Evolutionary conservation across 1,140 invertebrate species (phyloP), one percentile per base, ranked within the genome.

Genomic region (Drosophila sulfurigaster): DNA sequence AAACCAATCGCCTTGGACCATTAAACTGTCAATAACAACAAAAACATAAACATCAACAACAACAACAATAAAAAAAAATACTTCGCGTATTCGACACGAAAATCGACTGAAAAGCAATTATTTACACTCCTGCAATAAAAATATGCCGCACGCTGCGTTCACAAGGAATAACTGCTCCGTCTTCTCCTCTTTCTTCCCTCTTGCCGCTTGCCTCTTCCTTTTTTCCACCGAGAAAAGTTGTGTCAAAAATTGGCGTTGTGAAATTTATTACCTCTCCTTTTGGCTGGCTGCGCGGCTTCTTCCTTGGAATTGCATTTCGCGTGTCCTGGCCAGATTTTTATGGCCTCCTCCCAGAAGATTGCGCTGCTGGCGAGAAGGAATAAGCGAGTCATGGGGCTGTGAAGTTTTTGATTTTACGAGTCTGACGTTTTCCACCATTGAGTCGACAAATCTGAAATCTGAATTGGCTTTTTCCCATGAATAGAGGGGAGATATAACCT

Each of bases 31-130:
- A 72, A 52, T 62, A 69, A 78, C 51, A 81, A 35, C 66, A 60
- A 30, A 20, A 11, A 64, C 0, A 66, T 45, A n/a, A n/a, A n/a
- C n/a, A n/a, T n/a, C 13, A 73, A 56, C 48, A 79, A 75, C 60
- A 51, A 35, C 45, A 35, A 46, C 15, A 7, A 69, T 56, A 70
- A 63, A 2, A 32, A 38, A 59, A 72, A 65, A 60, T 60, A 77
- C 70, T 69, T 66, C 43, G 69, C 67, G 43, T 75, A 79, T 79
- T 87, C 77, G 80, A 75, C 77, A 83, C 74, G 85, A 87, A 87
- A 82, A 79, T 87, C 83, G 78, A 89, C 78, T 89, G 78, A 81
- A 85, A 89, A 89, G 78, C 85, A 89, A 89, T 89, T 89, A 88
- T 89, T 89, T 88, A 88, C 85, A 88, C 75, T 88, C 82, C 45